A percentile compares a stretch with the other conserved stretches of the same genome.
phyloP scores from a whole-genome alignment of 2,797 vertebrate genomes.

The Ctenosaura bakeri region DNA sequence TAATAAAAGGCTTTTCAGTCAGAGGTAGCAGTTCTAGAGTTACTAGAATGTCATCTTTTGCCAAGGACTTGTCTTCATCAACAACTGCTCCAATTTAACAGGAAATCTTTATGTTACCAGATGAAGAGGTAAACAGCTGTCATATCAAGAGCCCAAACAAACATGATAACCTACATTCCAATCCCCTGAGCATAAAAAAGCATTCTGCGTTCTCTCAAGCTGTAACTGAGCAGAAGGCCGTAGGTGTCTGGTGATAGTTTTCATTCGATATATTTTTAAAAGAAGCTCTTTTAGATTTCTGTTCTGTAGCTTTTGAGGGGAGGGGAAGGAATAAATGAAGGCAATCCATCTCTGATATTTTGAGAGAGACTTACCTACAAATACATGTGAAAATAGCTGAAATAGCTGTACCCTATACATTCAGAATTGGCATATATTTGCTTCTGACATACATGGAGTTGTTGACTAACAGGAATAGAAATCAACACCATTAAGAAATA shows the following conservation, averaged over 20 bases:
- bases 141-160: constrained; percentile 65
- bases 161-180: constrained; percentile 63
- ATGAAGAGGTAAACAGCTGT: constrained; percentile 76
- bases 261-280: constrained; percentile 42
- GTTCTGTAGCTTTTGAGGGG: background rate
- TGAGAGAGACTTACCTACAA: background rate
- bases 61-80: constrained; percentile 66
- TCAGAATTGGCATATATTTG: background rate
- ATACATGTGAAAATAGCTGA: background rate
- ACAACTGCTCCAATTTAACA: constrained; percentile 63
- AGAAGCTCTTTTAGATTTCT: constrained; percentile 33
- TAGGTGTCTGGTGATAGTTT: constrained; percentile 32
- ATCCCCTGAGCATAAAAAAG: constrained; percentile 56
- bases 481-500: background rate
- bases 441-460: background rate
- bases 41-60: constrained; percentile 52
- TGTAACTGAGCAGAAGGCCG: background rate
- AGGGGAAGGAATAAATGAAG: background rate
- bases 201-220: constrained; percentile 36
- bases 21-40: constrained; percentile 47
- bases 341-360: constrained; percentile 7
- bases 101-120: constrained; percentile 68
- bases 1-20: constrained; percentile 50
- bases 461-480: background rate
- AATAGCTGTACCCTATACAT: background rate